Percentiles rank a stretch among this genome's conserved stretches.
These are phyloP conservation scores for Tanaodytes sp. DNA, from an alignment of 2,888 invertebrate species.

Conservation along the genomic window DNA sequence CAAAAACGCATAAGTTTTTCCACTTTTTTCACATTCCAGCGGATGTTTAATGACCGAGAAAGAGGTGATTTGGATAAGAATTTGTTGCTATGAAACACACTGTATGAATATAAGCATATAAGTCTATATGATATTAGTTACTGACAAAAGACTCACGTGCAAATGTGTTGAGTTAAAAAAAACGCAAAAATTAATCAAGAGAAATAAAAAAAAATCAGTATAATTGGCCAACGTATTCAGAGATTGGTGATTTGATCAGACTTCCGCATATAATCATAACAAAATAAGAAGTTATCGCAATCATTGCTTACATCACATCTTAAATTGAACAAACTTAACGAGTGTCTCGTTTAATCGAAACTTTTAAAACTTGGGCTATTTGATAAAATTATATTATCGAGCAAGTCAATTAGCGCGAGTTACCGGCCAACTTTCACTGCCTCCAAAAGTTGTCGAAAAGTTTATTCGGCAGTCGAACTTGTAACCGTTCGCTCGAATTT, in stretches of 20 bases:
- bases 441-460: slow-evolving; percentile 36
- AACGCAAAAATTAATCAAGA: too few relatives aligned
- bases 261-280: slow-evolving; percentile 6
- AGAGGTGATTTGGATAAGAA: too few relatives aligned
- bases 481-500: slow-evolving; percentile 25
- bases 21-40: too few relatives aligned
- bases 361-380: slow-evolving; percentile 26
- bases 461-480: slow-evolving; percentile 32
- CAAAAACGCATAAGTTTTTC: too few relatives aligned
- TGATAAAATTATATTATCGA: slow-evolving; percentile 30
- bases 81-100: too few relatives aligned
- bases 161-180: too few relatives aligned
- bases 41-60: too few relatives aligned
- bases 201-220: too few relatives aligned
- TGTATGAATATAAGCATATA: too few relatives aligned
- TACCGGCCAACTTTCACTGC: slow-evolving; percentile 37
- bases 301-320: slow-evolving; percentile 8
- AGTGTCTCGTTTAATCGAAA: slow-evolving; percentile 22
- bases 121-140: too few relatives aligned
- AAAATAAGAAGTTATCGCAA: slow-evolving; percentile 14
- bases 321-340: slow-evolving; percentile 21
- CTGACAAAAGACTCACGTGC: too few relatives aligned
- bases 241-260: slow-evolving; percentile 8
- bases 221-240: too few relatives aligned
- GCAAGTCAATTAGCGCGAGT: slow-evolving; percentile 39